Evolutionary conservation across 2,113 vertebrate species (phyloP).

Genomic region (Upupa epops): DNA sequence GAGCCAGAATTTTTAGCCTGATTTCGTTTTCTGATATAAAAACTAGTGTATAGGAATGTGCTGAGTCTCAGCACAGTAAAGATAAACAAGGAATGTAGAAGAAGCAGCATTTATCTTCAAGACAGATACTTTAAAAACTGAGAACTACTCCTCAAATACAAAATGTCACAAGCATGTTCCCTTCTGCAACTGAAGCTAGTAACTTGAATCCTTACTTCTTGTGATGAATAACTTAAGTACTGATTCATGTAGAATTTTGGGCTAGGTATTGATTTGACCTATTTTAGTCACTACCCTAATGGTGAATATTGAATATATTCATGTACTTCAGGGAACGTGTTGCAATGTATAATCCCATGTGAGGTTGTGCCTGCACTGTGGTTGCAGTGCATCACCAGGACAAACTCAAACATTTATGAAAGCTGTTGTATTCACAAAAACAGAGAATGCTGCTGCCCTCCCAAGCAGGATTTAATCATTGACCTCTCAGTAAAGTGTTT

Average conservation of each 20-base stretch:
- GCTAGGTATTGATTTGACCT: fast-evolving
- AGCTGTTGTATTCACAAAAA: not conserved
- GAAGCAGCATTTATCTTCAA: not conserved
- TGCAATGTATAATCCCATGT: not conserved
- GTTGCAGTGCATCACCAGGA: not conserved
- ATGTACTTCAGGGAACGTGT: fast-evolving
- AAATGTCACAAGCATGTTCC: not conserved
- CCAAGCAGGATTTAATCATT: not conserved
- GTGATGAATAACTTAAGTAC: not conserved
- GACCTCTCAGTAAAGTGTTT: not conserved
- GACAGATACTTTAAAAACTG: not conserved
- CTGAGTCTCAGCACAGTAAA: not conserved
- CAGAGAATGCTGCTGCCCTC: not conserved
- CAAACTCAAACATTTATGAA: not conserved
- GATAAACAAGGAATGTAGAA: not conserved
- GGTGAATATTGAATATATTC: not conserved
- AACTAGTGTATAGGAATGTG: not conserved
- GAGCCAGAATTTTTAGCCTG: not conserved
- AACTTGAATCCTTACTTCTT: not conserved
- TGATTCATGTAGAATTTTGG: not conserved
- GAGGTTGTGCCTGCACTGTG: not conserved
- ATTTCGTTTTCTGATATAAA: not conserved
- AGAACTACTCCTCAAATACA: not conserved
- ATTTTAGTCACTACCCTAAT: not conserved
- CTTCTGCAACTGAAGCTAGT: not conserved